Evolutionary conservation across 2,888 invertebrate species (phyloP), one percentile per base, ranked within the genome.

Genomic region (Oeneis ivallda): DNA sequence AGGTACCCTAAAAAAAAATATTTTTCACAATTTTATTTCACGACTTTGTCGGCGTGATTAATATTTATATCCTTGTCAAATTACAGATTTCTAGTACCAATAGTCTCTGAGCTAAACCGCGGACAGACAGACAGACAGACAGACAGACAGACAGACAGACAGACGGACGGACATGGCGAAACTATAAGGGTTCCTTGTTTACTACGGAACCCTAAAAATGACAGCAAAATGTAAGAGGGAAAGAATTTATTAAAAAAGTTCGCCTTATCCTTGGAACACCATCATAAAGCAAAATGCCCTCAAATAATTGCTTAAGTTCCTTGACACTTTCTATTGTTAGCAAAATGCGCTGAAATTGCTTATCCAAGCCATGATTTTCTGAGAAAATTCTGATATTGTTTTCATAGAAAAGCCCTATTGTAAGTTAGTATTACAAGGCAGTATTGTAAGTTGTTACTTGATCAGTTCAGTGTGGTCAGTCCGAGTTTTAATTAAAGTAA

Each of bases 161-260:
- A n/a, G n/a, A n/a, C n/a, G n/a, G n/a, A n/a, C n/a, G n/a, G n/a
- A n/a, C n/a, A n/a, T n/a, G n/a, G n/a, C n/a, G n/a, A n/a, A n/a
- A n/a, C n/a, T n/a, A n/a, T n/a, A n/a, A n/a, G n/a, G 47, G 17
- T 17, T 47, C n/a, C 8, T 7, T 52, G 3, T 32, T 52, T n/a
- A n/a, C n/a, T 5, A 13, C 11, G 52, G 32, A 11, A 32, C 8
- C 2, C 0, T 34, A n/a, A 15, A 34, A 53, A 53, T 37, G n/a
- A 34, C 53, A n/a, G 15, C 15, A 37, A 37, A 53, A 53, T n/a
- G 2, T 53, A n/a, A 34, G 9, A 8, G 15, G 13, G 17, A 37
- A 39, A 39, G 11, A 54, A 39, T 54, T 54, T 11, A 54, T 53
- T 39, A 11, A 17, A 54, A 54, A 54, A 54, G 37, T 54, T 54